These are phyloP conservation scores for Parazoanthus darwini DNA, from an alignment of 92 coral and sea anemone genomes.

Conservation along the genomic window DNA sequence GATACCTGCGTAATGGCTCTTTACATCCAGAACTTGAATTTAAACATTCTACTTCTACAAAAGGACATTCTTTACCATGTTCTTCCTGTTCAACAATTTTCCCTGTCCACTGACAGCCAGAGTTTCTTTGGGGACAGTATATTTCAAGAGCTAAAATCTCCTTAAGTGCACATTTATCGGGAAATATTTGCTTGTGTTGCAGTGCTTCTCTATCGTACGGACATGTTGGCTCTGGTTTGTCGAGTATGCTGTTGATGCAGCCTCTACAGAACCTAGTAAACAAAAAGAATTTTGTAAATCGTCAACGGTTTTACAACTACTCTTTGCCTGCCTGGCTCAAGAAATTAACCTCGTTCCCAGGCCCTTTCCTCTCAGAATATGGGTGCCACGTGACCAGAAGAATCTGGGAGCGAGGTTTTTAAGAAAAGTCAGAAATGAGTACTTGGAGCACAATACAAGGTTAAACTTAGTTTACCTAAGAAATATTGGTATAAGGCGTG, in stretches of 20 bases:
- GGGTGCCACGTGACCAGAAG: no score
- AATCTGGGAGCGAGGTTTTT: no score
- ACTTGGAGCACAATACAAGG: no score
- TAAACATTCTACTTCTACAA: constrained; percentile 65
- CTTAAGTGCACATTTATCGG: constrained; percentile 70
- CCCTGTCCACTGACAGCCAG: constrained; percentile 87
- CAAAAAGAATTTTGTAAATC: background rate
- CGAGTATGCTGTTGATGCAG: constrained; percentile 55
- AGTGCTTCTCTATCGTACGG: constrained; percentile 70
- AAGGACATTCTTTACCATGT: constrained; percentile 64
- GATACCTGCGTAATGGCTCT: constrained; percentile 51
- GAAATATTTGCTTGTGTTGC: constrained; percentile 46
- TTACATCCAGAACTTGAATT: constrained; percentile 60
- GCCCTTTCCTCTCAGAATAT: no score
- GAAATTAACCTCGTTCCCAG: no score
- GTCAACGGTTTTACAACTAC: no score
- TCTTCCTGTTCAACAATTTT: constrained; percentile 42
- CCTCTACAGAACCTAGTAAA: constrained; percentile 61
- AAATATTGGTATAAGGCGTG: no score
- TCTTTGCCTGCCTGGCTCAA: no score
- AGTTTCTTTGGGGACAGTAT: constrained; percentile 60
- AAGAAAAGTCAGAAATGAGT: no score
- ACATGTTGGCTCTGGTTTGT: constrained; percentile 51
- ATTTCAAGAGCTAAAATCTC: constrained; percentile 73
- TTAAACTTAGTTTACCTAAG: no score